Evolutionary conservation across 1,140 invertebrate species (phyloP).

Genomic region (Diachasma alloeum): DNA sequence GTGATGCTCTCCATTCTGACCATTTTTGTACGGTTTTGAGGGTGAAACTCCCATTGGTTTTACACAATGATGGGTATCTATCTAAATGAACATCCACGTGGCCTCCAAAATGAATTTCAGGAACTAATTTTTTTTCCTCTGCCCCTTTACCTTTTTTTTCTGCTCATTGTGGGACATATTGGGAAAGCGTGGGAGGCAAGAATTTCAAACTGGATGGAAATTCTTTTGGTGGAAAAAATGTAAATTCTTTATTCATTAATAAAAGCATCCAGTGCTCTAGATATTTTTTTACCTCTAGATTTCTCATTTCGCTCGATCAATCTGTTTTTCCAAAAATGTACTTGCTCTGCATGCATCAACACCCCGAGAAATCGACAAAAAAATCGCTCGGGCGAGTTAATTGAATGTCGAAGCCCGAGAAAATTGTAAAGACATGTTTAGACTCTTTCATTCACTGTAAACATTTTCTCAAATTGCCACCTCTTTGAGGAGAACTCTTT

Average conservation of each 20-base stretch:
- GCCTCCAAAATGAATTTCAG: constrained; percentile 14
- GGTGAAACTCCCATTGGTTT: constrained; percentile 17
- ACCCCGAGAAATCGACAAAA: not conserved
- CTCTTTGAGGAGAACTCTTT: not conserved
- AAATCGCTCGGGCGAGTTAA: not conserved
- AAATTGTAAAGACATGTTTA: not conserved
- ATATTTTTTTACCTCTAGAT: too few species aligned
- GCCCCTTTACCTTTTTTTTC: not conserved
- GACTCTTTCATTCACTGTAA: not conserved
- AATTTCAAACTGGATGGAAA: not conserved
- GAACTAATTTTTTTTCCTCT: not conserved
- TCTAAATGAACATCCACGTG: constrained; percentile 14
- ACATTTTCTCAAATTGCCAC: not conserved
- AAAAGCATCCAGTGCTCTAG: too few species aligned
- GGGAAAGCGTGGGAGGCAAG: not conserved
- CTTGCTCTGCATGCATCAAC: not conserved
- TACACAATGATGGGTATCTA: constrained; percentile 16
- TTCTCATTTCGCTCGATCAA: not conserved
- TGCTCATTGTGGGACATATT: not conserved
- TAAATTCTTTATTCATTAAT: not conserved
- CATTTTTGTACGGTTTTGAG: constrained; percentile 13
- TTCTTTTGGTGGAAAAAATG: not conserved
- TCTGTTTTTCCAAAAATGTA: not conserved
- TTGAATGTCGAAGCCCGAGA: not conserved
- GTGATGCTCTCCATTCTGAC: constrained; percentile 5